Base-by-base conservation (phyloP, 2,113 vertebrate species). In the Sinosuthora webbiana region DNA sequence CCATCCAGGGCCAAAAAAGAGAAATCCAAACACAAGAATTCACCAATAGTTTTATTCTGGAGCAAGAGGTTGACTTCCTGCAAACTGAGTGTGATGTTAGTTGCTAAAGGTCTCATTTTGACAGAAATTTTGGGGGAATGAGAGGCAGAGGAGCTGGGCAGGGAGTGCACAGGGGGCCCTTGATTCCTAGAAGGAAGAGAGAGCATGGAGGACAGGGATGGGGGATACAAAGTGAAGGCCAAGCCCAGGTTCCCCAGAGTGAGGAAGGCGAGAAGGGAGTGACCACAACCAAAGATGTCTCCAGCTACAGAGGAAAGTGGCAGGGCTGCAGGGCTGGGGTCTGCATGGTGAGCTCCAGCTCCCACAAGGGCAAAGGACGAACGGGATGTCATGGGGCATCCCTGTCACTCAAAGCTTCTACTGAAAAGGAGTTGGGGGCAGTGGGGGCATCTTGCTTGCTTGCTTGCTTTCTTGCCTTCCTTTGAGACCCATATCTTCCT, bases 311-410 rank as follows among this genome's bases (percentile, higher is more conserved):
- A 71, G 33, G 14, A 76, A 59, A 44, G 15, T 81, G 23, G 33
- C 55, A 68, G 30, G 42, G 24, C 39, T 76, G 28, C 3, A 10
- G 63, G 35, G 8, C 71, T 89, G 25, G 25, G 49, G 4, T 44
- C 78, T 47, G 49, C 55, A 52, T 0, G 0, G 45, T n/a, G 31
- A 87, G 9, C 59, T 39, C 25, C 42, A 59, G 41, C 22, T 73
- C 50, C 33, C 63, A 71, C 12, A 56, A 23, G 27, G 27, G 11
- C 49, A 68, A 33, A 84, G 30, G 39, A 60, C 13, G 16, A 30
- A 10, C 24, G 21, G 31, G 19, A 41, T 0, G 0, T 41, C 88
- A 84, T 0, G 0, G 9, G 11, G 5, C 8, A 9, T 23, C 15
- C 33, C 31, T 1, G 0, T 20, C 50, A 44, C 37, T 70, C 5